Evolutionary conservation across 2,113 vertebrate species (phyloP).

Genomic region (Kryptolebias marmoratus): DNA sequence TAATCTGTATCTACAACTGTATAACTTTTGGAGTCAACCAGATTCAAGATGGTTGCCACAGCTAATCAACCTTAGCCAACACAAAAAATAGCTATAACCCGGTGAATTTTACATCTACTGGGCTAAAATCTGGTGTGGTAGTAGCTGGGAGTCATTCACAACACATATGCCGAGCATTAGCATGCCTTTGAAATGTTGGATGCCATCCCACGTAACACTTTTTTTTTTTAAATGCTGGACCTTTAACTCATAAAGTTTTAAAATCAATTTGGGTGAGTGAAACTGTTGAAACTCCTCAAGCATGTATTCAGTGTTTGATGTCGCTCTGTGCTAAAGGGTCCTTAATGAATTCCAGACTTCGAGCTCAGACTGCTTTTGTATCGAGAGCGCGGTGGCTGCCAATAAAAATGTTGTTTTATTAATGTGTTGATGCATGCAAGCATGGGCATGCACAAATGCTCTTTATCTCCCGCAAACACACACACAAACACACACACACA

Average conservation of each 20-base stretch:
- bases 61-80: too few species aligned
- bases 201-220: too few species aligned
- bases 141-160: too few species aligned
- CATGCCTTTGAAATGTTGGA: too few species aligned
- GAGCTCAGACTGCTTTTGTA: constrained; percentile 59
- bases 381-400: constrained; percentile 43
- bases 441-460: constrained; percentile 14
- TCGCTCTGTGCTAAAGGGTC: constrained; percentile 58
- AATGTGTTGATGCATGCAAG: constrained; percentile 52
- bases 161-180: too few species aligned
- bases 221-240: too few species aligned
- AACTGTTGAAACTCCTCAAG: constrained; percentile 59
- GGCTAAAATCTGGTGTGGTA: too few species aligned
- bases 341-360: constrained; percentile 60
- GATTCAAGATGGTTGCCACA: too few species aligned
- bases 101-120: too few species aligned
- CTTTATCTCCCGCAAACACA: constrained; percentile 7
- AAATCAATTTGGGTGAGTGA: constrained; percentile 42
- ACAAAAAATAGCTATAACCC: too few species aligned
- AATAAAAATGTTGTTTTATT: constrained; percentile 53
- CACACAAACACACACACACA: constrained; percentile 13
- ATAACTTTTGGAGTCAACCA: too few species aligned
- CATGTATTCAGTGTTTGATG: constrained; percentile 58
- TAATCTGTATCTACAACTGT: too few species aligned
- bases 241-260: constrained; percentile 18